Conservation (phyloP, 2,113 vertebrate genomes). For the Leucosticte australis region DNA sequence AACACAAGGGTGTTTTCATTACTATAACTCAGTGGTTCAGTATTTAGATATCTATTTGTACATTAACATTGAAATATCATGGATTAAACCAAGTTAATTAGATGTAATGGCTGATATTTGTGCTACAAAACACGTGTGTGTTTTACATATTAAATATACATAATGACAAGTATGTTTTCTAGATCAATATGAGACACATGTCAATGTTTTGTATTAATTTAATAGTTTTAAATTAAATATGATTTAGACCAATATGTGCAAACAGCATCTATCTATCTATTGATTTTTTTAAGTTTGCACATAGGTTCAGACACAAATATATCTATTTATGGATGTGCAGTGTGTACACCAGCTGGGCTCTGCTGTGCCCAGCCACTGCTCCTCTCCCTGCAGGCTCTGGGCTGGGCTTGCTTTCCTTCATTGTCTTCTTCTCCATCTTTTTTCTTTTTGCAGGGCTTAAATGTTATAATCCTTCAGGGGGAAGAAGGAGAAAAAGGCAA, state of each 20-base stretch:
- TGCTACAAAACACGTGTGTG: neutral
- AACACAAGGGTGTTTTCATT: neutral
- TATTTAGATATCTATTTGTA: neutral
- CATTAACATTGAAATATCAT: neutral
- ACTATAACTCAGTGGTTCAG: rapidly evolving
- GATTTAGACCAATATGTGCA: neutral
- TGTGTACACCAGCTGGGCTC: neutral
- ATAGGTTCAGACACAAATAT: rapidly evolving
- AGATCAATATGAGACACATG: neutral
- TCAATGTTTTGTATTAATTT: neutral
- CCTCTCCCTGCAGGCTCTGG: neutral
- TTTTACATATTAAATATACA: neutral
- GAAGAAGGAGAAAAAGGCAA: too few relatives aligned
- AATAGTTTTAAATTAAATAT: neutral
- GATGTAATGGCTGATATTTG: neutral
- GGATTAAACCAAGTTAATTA: neutral
- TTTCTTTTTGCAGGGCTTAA: neutral
- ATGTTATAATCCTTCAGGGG: neutral
- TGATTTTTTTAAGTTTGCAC: neutral
- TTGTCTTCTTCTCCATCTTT: neutral
- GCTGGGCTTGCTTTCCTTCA: neutral
- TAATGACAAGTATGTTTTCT: neutral
- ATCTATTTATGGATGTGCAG: rapidly evolving
- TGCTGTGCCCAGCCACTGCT: neutral
- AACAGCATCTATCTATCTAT: neutral